phyloP scores from a whole-genome alignment of 2,113 vertebrate species.

The Polypterus senegalus region DNA sequence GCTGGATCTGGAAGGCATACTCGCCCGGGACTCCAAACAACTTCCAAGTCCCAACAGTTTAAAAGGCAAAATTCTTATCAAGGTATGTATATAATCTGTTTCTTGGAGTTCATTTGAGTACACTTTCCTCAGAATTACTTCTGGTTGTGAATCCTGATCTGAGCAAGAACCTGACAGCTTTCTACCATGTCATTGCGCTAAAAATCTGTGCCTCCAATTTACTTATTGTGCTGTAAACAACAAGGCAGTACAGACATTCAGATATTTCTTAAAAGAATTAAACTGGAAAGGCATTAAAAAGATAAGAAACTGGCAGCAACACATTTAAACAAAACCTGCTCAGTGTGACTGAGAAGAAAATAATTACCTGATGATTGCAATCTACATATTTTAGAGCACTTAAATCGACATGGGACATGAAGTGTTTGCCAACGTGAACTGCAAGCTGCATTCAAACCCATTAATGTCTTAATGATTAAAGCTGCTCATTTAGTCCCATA shows the following conservation, averaged over 20 bases:
- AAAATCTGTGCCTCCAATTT: no score
- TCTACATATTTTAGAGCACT: neutral
- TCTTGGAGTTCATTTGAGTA: no score
- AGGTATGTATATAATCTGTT: conserved; percentile 48
- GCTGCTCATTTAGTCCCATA: neutral
- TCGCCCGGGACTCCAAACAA: conserved; percentile 59
- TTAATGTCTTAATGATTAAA: conserved; percentile 10
- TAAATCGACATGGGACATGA: neutral
- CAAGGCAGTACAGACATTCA: no score
- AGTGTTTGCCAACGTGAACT: neutral
- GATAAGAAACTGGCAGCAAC: neutral
- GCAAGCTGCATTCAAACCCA: neutral
- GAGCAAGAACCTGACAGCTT: no score
- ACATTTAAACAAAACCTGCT: neutral
- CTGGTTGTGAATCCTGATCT: no score
- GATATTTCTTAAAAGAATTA: no score
- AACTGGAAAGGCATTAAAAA: no score
- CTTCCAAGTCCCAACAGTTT: conserved; percentile 79
- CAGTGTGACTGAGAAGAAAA: neutral
- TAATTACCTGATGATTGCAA: neutral
- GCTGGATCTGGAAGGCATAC: conserved; percentile 64
- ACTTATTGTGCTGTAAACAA: no score
- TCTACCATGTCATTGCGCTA: no score
- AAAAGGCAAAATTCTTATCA: conserved; percentile 89
- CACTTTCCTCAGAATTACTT: no score